phyloP scores from a whole-genome alignment of 2,113 vertebrate genomes.

The Dromaius novaehollandiae region DNA sequence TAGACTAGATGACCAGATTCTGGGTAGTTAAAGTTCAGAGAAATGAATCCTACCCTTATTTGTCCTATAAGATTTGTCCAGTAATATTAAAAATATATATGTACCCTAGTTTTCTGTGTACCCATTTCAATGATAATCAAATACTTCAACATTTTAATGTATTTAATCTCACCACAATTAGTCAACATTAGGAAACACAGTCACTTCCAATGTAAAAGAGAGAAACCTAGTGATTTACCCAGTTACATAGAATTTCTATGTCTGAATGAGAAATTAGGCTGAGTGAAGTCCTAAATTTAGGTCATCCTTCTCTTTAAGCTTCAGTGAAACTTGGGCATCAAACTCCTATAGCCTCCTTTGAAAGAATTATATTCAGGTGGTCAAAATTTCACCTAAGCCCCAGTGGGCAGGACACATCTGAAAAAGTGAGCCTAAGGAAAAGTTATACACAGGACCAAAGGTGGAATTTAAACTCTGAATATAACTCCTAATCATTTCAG shows the following conservation, averaged over 20 bases:
- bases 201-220: not conserved
- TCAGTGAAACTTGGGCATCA: not conserved
- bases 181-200: not conserved
- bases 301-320: not conserved
- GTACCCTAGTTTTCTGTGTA: not conserved
- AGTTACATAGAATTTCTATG: not conserved
- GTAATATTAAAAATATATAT: not conserved
- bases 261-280: not conserved
- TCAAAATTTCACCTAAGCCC: not conserved
- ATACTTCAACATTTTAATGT: not conserved
- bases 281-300: not conserved
- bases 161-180: not conserved
- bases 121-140: not conserved
- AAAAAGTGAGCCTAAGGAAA: not conserved
- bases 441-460: not conserved
- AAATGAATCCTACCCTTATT: not conserved
- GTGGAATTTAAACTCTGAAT: not conserved
- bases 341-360: not conserved
- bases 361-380: not conserved
- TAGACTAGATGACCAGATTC: not conserved
- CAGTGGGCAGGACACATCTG: not conserved
- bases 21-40: not conserved
- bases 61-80: not conserved
- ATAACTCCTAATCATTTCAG: slow-evolving; percentile 2
- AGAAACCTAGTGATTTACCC: not conserved